Evolutionary conservation across 2,113 vertebrate species (phyloP), one percentile per base, ranked within the genome.

Genomic region (Hypomesus transpacificus): DNA sequence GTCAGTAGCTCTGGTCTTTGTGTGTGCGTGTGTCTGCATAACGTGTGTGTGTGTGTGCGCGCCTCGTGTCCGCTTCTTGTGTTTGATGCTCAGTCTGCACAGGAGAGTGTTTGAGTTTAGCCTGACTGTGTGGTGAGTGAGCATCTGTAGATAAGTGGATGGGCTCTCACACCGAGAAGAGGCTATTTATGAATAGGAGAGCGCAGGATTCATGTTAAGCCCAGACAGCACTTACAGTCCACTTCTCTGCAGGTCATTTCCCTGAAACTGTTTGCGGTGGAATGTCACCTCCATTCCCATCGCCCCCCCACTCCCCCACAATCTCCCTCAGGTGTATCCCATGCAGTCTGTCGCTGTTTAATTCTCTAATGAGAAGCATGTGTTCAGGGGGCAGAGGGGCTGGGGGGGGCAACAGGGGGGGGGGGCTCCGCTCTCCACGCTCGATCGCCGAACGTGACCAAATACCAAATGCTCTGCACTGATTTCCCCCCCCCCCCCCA

Each of bases 161-260:
- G 31, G 31, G 62, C 62, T 39, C 28, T 64, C 62, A 34, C 28
- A 46, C 62, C n/a, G 31, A 39, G 31, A 17, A 51, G 63, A 51
- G 39, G 39, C n/a, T 65, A 22, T 65, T 65, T 50, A 65, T 1
- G n/a, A 50, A 65, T 50, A 65, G 3, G 31, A 22, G n/a, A 3
- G 9, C 13, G 5, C 31, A 18, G n/a, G 28, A 39, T 39, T 6
- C 28, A 17, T 9, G 28, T 9, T 34, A 64, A 34, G 62, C 7
- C 16, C 3, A 8, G 4, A 20, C 14, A 50, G 18, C 26, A 46
- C 63, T 65, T 50, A 39, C 63, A 1, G 39, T 39, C 63, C 63
- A 65, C 63, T 64, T 50, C 63, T 50, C 62, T 18, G 16, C 28
- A 9, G 62, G 63, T 65, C n/a, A 46, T 21, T 46, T 65, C 21